Evolutionary conservation across 2,888 invertebrate genomes (phyloP), one percentile per base, ranked within the genome.

Genomic region (Cheilosia vulpina): DNA sequence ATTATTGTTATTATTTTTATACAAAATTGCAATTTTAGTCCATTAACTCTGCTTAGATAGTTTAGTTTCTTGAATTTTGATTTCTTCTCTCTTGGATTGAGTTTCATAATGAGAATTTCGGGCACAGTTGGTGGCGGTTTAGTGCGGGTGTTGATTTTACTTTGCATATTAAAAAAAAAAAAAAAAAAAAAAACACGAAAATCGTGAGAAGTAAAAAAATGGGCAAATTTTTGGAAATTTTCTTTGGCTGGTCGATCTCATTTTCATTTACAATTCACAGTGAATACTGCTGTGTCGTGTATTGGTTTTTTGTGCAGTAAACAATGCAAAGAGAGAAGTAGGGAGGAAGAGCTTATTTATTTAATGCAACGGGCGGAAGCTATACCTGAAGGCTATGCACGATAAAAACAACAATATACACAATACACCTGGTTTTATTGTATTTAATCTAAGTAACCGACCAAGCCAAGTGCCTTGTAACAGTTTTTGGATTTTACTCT

Each of bases 111-210:
- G 11, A 31, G 17, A 27, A 41, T 63, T 63, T 31, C 21, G 57
- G 78, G 72, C 78, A 79, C 79, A 79, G 43, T 57, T 79, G 79
- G 79, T 72, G 65, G 34, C 79, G 79, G 34, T 60, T 58, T 45
- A n/a, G 27, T 58, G 41, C 57, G 13, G 41, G 11, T 45, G 17
- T 50, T 11, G 57, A 34, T 53, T 41, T n/a, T 55, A 38, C 52
- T 38, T 50, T 52, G 21, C 53, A 72, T 53, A 55, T 50, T 66
- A 2, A n/a, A 34, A 38, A 17, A 41, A 31, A 0, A 9, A 9
- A 9, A 2, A 1, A 17, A 34, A 19, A 41, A 9, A 9, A 9
- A 24, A 43, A 2, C n/a, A n/a, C 1, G 5, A 45, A 45, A 45
- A 45, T 4, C n/a, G 6, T 45, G 17, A 17, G 5, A 7, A n/a